Base-by-base conservation (phyloP, 2,888 invertebrate species). In the Nymphalis urticae region DNA sequence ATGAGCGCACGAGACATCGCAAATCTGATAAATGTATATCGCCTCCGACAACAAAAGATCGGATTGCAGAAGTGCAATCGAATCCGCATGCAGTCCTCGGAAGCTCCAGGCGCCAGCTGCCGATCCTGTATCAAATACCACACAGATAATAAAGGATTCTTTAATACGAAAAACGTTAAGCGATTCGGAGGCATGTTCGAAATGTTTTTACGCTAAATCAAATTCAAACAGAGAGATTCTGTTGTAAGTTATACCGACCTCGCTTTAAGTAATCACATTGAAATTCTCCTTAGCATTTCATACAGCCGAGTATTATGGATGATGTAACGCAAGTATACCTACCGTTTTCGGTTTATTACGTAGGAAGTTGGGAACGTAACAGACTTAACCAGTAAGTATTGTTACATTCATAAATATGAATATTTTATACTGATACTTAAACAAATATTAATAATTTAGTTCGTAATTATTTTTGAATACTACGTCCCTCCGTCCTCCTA, bases 91-190 rank as follows among this genome's bases (percentile, higher is more conserved):
- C 81, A 87, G 83, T 85, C 84, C 81, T 86, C 90, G 89, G 91
- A 90, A 92, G 90, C 90, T 80, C 79, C 80, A 84, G 90, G 90
- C 91, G 91, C 90, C 91, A 90, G 88, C 91, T 90, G 92, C 85
- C 81, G 80, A 68, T 69, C 73, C 73, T 80, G 85, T 90, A 89
- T 92, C 90, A 79, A 85, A 86, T 91, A 77, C 80, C 84, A 76
- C 72, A 77, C 79, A 84, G 86, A 86, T 87, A 86, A 88, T 85
- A 85, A 87, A 85, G 88, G 84, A 85, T 85, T 83, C 84, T 76
- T 88, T 89, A 88, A 85, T 85, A 85, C 82, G 85, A 89, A 88
- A 86, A 87, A 85, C 81, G 85, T 83, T 87, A 83, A 79, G 82
- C 79, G 85, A 87, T 82, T 81, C 81, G 77, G 79, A 82, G 83